Percentiles rank a stretch among this genome's conserved stretches.
Conservation (phyloP, 2,888 invertebrate genomes). For the Elysia crispata region DNA sequence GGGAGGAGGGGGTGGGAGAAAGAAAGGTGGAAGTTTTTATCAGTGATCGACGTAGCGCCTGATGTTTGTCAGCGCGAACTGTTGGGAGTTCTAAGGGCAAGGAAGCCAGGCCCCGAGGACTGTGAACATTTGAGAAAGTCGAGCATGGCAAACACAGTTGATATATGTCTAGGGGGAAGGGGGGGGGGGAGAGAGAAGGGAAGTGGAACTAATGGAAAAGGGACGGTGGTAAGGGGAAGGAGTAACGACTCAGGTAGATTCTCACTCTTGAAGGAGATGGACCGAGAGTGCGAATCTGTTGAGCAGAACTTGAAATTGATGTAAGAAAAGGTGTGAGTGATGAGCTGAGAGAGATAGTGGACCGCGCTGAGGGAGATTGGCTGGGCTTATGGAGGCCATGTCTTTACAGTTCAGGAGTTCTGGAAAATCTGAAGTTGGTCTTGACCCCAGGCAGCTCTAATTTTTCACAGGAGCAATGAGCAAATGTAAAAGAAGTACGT, state of each 20-base stretch:
- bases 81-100: neutral
- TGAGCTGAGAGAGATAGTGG: conserved; percentile 10
- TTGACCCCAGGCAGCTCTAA: too few species aligned
- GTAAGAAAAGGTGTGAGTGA: conserved; percentile 24
- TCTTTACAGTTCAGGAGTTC: neutral
- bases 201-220: neutral
- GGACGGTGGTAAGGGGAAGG: neutral
- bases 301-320: conserved; percentile 5
- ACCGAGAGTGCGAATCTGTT: too few species aligned
- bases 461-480: too few species aligned
- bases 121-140: too few species aligned
- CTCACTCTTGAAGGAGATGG: too few species aligned
- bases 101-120: too few species aligned
- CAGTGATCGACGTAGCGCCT: conserved; percentile 1
- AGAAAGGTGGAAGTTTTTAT: neutral
- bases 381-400: neutral
- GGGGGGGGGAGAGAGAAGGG: neutral
- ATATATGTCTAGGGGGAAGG: too few species aligned
- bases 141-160: neutral
- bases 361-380: neutral
- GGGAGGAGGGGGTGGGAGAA: neutral
- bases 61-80: neutral
- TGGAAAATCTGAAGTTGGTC: too few species aligned
- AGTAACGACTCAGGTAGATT: neutral
- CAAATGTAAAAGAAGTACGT: too few species aligned